Percentiles rank a stretch among this genome's conserved stretches.
Conservation (phyloP, 2,797 vertebrate species). For the Amblyopsis hoosieri region DNA sequence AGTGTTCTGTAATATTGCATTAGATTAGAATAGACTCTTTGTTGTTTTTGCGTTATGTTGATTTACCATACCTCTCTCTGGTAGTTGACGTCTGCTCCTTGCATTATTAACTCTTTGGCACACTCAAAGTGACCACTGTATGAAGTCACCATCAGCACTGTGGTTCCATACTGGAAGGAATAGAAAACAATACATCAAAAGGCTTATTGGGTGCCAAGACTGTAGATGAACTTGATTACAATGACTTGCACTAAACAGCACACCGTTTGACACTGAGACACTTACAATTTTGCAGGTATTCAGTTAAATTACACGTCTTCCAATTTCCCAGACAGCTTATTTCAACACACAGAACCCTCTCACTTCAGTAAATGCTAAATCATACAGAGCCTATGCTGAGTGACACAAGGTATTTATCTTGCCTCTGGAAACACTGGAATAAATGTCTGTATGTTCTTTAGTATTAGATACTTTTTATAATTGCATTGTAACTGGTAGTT, state of each 20-base stretch:
- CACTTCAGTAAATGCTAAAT: background rate
- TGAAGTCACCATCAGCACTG: conserved; percentile 95
- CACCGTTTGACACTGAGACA: conserved; percentile 1
- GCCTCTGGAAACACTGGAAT: too few relatives aligned
- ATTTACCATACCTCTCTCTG: conserved; percentile 88
- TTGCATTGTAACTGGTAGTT: too few relatives aligned
- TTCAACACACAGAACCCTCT: too few relatives aligned
- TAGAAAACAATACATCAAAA: conserved; percentile 4
- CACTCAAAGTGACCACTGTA: conserved; percentile 89
- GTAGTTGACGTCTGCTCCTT: conserved; percentile 96
- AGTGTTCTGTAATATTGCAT: background rate
- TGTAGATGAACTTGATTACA: too few relatives aligned
- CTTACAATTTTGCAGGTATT: conserved; percentile 3
- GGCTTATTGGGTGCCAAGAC: background rate
- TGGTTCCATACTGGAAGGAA: conserved; percentile 86
- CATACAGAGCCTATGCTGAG: background rate
- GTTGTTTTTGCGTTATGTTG: background rate
- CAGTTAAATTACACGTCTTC: too few relatives aligned
- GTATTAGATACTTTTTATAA: too few relatives aligned
- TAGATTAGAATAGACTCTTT: background rate
- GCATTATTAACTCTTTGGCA: conserved; percentile 89
- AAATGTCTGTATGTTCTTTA: too few relatives aligned
- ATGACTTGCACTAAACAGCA: background rate
- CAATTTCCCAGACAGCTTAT: too few relatives aligned
- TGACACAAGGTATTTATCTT: too few relatives aligned